Percentiles rank a stretch among this genome's conserved stretches.
These are phyloP conservation scores for Aphodius sticticus DNA, from an alignment of 2,888 invertebrate genomes.

Conservation along the genomic window DNA sequence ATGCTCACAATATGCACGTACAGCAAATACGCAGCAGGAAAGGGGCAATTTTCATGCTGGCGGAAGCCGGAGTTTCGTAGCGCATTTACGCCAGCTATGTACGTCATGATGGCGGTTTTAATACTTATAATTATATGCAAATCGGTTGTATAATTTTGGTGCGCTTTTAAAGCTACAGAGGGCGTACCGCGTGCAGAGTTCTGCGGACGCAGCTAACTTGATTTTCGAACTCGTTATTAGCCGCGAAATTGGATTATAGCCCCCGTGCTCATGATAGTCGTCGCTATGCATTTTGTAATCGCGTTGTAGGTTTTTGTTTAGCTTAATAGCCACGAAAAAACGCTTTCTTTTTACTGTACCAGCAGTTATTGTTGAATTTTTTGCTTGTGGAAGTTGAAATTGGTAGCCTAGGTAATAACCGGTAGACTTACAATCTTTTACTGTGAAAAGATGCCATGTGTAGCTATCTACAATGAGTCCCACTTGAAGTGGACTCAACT, in stretches of 20 bases:
- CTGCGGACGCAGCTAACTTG: not conserved
- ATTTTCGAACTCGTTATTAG: not conserved
- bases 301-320: not conserved
- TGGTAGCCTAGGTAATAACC: too few relatives aligned
- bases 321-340: not conserved
- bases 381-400: too few relatives aligned
- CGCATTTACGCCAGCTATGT: not conserved
- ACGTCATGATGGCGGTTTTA: constrained; percentile 4
- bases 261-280: not conserved
- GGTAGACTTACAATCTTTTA: too few relatives aligned
- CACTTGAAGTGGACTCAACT: too few relatives aligned
- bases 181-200: not conserved
- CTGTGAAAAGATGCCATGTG: too few relatives aligned
- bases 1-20: not conserved
- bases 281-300: not conserved
- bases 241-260: not conserved
- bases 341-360: too few relatives aligned
- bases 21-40: constrained; percentile 4
- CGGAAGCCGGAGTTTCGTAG: not conserved
- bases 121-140: constrained; percentile 4
- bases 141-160: not conserved
- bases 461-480: too few relatives aligned
- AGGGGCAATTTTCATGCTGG: not conserved
- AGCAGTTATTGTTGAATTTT: too few relatives aligned
- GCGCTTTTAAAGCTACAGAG: not conserved